These are phyloP conservation scores for Odontamblyopus rebecca DNA, from an alignment of 2,797 vertebrate species.

Conservation along the genomic window DNA sequence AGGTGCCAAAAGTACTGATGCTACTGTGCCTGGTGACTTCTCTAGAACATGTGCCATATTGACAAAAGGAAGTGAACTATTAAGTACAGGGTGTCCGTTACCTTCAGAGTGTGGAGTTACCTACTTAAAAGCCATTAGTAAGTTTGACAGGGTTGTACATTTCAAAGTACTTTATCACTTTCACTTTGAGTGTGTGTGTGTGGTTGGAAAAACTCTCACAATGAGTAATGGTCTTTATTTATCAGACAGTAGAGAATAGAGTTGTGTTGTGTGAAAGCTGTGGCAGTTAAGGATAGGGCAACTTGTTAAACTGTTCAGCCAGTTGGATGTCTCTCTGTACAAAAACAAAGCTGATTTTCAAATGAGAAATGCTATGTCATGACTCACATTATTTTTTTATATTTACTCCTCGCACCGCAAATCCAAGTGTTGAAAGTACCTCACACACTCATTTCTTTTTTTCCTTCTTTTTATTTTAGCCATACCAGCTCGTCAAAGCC, in stretches of 20 bases:
- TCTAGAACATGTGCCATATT: conserved; percentile 18
- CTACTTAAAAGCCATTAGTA: conserved; percentile 65
- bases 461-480: too few relatives aligned
- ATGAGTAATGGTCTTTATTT: not conserved
- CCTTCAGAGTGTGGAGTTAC: conserved; percentile 55
- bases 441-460: not conserved
- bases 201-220: conserved; percentile 6
- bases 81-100: conserved; percentile 61
- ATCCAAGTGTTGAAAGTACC: not conserved
- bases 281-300: not conserved
- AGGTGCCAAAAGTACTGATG: conserved; percentile 36
- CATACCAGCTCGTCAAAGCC: too few relatives aligned
- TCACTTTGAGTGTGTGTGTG: conserved; percentile 37
- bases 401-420: not conserved
- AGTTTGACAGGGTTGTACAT: conserved; percentile 61
- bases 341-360: conserved; percentile 21
- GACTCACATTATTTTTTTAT: not conserved
- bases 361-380: conserved; percentile 21
- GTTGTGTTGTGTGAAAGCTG: not conserved
- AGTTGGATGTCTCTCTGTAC: not conserved
- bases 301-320: not conserved
- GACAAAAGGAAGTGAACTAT: conserved; percentile 58
- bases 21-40: conserved; percentile 23
- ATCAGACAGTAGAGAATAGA: not conserved
- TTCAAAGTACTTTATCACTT: conserved; percentile 53